Evolutionary conservation across 2,113 vertebrate genomes (phyloP).

Genomic region (Microcebus jonahi): DNA sequence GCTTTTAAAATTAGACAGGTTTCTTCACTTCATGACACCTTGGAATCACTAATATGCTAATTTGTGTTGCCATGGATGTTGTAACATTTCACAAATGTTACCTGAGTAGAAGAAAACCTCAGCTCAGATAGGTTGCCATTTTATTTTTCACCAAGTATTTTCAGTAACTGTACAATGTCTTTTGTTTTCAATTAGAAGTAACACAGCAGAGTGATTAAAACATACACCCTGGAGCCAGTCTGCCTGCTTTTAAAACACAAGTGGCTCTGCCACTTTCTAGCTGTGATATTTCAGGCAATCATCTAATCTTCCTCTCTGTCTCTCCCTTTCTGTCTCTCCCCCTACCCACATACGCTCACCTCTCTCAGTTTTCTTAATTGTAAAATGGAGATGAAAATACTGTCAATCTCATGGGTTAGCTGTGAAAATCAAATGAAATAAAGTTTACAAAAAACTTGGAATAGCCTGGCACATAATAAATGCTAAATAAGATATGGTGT

Average conservation of each 20-base stretch:
- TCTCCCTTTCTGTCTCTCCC: neutral
- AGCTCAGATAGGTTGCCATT: no score
- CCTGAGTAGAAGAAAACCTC: neutral
- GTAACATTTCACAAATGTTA: neutral
- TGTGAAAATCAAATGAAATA: neutral
- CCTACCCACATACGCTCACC: no score
- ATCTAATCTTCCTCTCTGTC: neutral
- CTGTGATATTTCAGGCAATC: neutral
- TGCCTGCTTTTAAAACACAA: neutral
- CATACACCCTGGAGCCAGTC: neutral
- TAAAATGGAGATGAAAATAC: neutral
- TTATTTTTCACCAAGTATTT: neutral
- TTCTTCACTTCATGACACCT: neutral
- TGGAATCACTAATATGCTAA: neutral
- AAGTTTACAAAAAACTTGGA: neutral
- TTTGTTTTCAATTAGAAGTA: neutral
- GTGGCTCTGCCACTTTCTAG: neutral
- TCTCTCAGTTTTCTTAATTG: neutral
- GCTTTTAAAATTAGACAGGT: neutral
- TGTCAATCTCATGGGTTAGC: fast-evolving
- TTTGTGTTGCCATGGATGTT: neutral
- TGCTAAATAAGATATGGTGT: neutral
- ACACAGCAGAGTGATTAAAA: neutral
- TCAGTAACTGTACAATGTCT: neutral
- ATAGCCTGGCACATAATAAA: neutral